These are phyloP conservation scores for Anadara kagoshimensis DNA, from an alignment of 1,140 invertebrate genomes.

Conservation along the genomic window DNA sequence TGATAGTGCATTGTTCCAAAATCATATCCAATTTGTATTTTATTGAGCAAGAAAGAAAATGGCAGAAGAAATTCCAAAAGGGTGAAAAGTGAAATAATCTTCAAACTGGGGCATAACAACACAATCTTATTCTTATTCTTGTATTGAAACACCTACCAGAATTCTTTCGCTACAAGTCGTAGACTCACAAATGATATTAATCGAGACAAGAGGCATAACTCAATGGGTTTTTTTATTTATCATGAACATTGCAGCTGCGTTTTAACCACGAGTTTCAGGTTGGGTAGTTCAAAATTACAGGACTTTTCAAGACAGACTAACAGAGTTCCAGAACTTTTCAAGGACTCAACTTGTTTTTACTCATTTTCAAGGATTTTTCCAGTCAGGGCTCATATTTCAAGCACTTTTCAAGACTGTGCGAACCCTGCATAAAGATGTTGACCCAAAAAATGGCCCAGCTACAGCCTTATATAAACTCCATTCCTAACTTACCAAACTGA, in stretches of 20 bases:
- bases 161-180: too few relatives aligned
- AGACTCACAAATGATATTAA: too few relatives aligned
- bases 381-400: too few relatives aligned
- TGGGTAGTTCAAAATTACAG: background rate
- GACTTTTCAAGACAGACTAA: background rate
- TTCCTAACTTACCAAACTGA: conserved; percentile 86
- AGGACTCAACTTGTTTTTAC: too few relatives aligned
- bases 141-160: background rate
- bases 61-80: background rate
- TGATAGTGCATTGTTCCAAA: background rate
- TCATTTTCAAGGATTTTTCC: too few relatives aligned
- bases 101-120: background rate
- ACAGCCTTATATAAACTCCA: background rate
- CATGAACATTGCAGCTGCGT: background rate
- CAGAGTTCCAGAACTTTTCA: too few relatives aligned
- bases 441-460: background rate
- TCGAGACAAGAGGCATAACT: background rate
- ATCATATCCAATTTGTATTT: background rate
- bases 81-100: background rate
- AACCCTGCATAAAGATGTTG: too few relatives aligned
- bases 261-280: background rate
- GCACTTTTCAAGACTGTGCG: too few relatives aligned
- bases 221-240: background rate
- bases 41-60: background rate
- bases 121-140: background rate